A percentile compares a stretch with the other conserved stretches of the same genome.
phyloP scores from a whole-genome alignment of 2,888 invertebrate genomes.

The Acronicta leporina region DNA sequence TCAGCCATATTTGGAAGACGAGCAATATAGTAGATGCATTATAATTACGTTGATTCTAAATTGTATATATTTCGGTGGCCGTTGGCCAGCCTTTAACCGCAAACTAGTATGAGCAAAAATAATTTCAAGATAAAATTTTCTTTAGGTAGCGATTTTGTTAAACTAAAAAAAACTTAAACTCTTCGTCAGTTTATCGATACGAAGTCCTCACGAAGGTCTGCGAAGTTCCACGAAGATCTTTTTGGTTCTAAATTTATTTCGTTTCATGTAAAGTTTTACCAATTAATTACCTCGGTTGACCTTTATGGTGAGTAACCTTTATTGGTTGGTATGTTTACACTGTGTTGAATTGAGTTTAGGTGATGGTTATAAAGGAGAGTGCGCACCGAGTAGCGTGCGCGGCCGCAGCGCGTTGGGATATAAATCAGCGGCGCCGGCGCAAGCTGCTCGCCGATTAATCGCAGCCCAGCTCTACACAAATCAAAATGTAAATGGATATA shows the following conservation, averaged over 20 bases:
- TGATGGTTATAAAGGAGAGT: slow-evolving; percentile 49
- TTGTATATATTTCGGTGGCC: too few relatives aligned
- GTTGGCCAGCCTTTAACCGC: too few relatives aligned
- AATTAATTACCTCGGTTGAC: neutral
- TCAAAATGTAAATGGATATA: slow-evolving; percentile 89
- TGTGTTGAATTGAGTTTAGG: slow-evolving; percentile 26
- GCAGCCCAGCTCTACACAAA: slow-evolving; percentile 85
- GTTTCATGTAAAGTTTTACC: neutral
- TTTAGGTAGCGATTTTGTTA: too few relatives aligned
- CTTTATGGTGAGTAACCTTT: slow-evolving; percentile 6
- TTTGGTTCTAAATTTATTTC: neutral
- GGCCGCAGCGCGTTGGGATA: slow-evolving; percentile 64
- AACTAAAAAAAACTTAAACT: too few relatives aligned
- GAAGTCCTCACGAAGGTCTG: too few relatives aligned
- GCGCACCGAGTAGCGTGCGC: slow-evolving; percentile 56
- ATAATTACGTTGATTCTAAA: too few relatives aligned
- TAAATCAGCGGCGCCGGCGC: slow-evolving; percentile 83
- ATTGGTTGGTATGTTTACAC: slow-evolving; percentile 20
- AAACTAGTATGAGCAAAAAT: too few relatives aligned
- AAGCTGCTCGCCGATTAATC: slow-evolving; percentile 85
- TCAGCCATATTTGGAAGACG: too few relatives aligned
- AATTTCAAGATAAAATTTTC: too few relatives aligned
- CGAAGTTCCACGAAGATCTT: too few relatives aligned
- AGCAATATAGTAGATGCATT: too few relatives aligned
- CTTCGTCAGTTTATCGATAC: too few relatives aligned